These are phyloP conservation scores for Pedionomus torquatus DNA, from an alignment of 2,113 vertebrate species.

Conservation along the genomic window DNA sequence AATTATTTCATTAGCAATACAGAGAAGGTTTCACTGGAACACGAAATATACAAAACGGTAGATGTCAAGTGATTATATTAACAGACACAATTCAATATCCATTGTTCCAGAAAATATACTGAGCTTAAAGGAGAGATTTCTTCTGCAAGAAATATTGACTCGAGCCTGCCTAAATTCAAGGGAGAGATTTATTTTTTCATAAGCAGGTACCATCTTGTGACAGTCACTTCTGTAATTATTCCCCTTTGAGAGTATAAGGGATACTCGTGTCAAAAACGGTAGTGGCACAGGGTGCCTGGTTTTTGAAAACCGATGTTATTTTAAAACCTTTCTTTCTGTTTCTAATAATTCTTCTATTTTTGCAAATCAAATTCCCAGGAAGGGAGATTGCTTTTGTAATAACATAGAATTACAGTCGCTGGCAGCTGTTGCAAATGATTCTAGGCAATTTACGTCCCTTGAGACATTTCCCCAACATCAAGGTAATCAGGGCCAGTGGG, in stretches of 20 bases:
- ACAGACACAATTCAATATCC: constrained; percentile 66
- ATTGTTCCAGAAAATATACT: constrained; percentile 67
- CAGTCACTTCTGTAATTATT: constrained; percentile 32
- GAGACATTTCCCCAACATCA: constrained; percentile 63
- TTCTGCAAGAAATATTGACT: constrained; percentile 55
- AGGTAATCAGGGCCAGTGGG: constrained; percentile 67
- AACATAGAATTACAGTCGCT: constrained; percentile 56
- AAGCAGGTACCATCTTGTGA: constrained; percentile 27
- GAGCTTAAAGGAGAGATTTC: constrained; percentile 59
- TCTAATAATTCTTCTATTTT: constrained; percentile 63
- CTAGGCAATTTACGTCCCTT: constrained; percentile 48
- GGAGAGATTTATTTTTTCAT: constrained; percentile 40
- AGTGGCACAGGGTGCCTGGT: neutral
- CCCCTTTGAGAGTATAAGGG: constrained; percentile 23
- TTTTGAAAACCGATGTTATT: constrained; percentile 31
- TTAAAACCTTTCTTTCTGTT: constrained; percentile 44
- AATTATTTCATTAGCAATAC: constrained; percentile 68
- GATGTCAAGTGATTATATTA: constrained; percentile 65
- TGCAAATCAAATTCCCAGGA: constrained; percentile 59
- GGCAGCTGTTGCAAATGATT: constrained; percentile 71
- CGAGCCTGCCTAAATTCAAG: constrained; percentile 16
- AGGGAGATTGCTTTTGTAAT: constrained; percentile 70
- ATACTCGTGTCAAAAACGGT: neutral
- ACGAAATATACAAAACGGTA: constrained; percentile 63
- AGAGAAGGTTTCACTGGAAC: constrained; percentile 58